These are phyloP conservation scores for Herminia tarsipennalis DNA, from an alignment of 2,888 invertebrate species.

Conservation along the genomic window DNA sequence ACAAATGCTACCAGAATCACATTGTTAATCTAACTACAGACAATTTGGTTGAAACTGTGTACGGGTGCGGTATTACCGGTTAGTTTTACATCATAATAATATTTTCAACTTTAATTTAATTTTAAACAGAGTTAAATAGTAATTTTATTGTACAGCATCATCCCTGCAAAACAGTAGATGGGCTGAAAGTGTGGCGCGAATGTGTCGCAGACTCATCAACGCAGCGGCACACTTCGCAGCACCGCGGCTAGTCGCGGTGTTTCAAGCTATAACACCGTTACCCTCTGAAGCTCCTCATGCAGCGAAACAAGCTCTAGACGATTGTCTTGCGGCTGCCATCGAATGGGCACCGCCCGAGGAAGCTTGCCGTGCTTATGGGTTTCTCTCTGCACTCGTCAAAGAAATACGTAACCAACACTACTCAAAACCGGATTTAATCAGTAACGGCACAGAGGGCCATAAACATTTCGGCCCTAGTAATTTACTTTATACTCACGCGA, in stretches of 20 bases:
- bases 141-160: slow-evolving; percentile 65
- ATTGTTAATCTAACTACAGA: slow-evolving; percentile 92
- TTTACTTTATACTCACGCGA: slow-evolving; percentile 51
- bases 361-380: slow-evolving; percentile 91
- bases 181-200: slow-evolving; percentile 92
- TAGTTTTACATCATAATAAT: slow-evolving; percentile 56
- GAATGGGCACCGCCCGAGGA: slow-evolving; percentile 93
- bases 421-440: slow-evolving; percentile 58
- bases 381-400: slow-evolving; percentile 57
- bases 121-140: neutral
- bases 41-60: slow-evolving; percentile 92
- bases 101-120: neutral
- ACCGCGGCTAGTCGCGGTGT: slow-evolving; percentile 90
- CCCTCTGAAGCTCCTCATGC: slow-evolving; percentile 49
- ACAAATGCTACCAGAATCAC: slow-evolving; percentile 94
- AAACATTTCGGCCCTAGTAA: slow-evolving; percentile 39
- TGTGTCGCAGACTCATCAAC: slow-evolving; percentile 92
- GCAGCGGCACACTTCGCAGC: slow-evolving; percentile 92
- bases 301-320: slow-evolving; percentile 86
- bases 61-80: slow-evolving; percentile 91
- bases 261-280: slow-evolving; percentile 87
- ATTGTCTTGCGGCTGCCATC: slow-evolving; percentile 91
- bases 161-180: slow-evolving; percentile 93
- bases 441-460: slow-evolving; percentile 39
- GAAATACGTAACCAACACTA: slow-evolving; percentile 49